Evolutionary conservation across 2,888 invertebrate genomes (phyloP).

Genomic region (Tenodera sinensis): DNA sequence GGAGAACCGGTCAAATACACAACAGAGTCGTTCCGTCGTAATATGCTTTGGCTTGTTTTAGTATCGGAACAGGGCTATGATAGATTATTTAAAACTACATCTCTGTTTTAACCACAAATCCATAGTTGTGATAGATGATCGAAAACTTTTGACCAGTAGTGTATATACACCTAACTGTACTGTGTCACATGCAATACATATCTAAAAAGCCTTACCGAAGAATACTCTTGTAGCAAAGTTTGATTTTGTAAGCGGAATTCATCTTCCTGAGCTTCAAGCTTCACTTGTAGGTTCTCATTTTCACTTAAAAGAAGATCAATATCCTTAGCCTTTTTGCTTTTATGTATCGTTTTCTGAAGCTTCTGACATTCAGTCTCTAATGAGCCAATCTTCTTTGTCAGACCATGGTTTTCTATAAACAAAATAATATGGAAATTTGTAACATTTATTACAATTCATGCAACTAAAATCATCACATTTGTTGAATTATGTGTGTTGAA

Average conservation of each 20-base stretch:
- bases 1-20: too few relatives aligned
- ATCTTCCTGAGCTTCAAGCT: slow-evolving; percentile 9
- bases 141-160: too few relatives aligned
- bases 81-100: too few relatives aligned
- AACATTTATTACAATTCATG: not conserved
- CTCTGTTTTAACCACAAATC: too few relatives aligned
- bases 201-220: not conserved
- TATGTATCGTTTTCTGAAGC: not conserved
- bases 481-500: too few relatives aligned
- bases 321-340: not conserved
- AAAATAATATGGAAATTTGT: not conserved
- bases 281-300: slow-evolving; percentile 7
- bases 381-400: not conserved
- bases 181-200: not conserved
- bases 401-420: not conserved
- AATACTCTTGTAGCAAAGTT: not conserved
- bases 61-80: too few relatives aligned
- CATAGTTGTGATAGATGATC: too few relatives aligned
- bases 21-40: too few relatives aligned
- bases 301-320: not conserved
- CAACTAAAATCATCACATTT: too few relatives aligned
- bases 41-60: too few relatives aligned
- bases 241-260: slow-evolving; percentile 1
- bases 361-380: not conserved
- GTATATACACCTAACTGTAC: not conserved